Conservation (phyloP, 2,113 vertebrate genomes). For the Beaufortia kweichowensis region DNA sequence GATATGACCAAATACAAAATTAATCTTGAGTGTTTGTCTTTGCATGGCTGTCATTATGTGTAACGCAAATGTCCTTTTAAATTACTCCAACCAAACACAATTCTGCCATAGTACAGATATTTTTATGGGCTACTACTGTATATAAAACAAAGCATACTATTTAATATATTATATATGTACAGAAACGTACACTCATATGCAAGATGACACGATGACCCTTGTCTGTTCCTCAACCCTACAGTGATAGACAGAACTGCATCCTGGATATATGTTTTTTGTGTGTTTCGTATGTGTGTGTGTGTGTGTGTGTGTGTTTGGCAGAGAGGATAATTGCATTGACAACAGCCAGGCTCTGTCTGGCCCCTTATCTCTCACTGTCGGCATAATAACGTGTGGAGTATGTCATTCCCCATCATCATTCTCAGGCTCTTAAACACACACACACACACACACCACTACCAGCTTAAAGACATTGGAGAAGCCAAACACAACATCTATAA, state of each 20-base stretch:
- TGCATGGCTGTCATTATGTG: too few relatives aligned
- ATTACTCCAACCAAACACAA: too few relatives aligned
- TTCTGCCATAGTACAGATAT: too few relatives aligned
- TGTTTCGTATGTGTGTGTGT: conserved; percentile 27
- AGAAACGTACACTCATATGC: not conserved
- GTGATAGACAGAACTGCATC: conserved; percentile 25
- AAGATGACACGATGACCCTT: too few relatives aligned
- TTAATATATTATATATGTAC: not conserved
- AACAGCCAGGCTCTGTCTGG: conserved; percentile 26
- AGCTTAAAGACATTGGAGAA: conserved; percentile 34
- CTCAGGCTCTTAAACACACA: conserved; percentile 11
- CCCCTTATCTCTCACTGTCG: conserved; percentile 37
- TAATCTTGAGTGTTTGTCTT: too few relatives aligned
- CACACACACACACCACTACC: not conserved
- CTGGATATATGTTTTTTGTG: too few relatives aligned
- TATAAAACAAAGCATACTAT: too few relatives aligned
- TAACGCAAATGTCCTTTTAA: too few relatives aligned
- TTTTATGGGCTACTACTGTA: too few relatives aligned
- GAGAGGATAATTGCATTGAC: conserved; percentile 37
- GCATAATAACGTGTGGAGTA: conserved; percentile 21
- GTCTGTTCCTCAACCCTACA: conserved; percentile 14
- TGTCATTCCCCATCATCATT: conserved; percentile 24
- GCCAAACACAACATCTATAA: conserved; percentile 9
- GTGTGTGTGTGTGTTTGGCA: conserved; percentile 22
- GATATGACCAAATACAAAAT: too few relatives aligned